A percentile compares a stretch with the other conserved stretches of the same genome.
These are phyloP conservation scores for Pseudochirops corinnae DNA, from an alignment of 2,797 vertebrate species.

Conservation along the genomic window DNA sequence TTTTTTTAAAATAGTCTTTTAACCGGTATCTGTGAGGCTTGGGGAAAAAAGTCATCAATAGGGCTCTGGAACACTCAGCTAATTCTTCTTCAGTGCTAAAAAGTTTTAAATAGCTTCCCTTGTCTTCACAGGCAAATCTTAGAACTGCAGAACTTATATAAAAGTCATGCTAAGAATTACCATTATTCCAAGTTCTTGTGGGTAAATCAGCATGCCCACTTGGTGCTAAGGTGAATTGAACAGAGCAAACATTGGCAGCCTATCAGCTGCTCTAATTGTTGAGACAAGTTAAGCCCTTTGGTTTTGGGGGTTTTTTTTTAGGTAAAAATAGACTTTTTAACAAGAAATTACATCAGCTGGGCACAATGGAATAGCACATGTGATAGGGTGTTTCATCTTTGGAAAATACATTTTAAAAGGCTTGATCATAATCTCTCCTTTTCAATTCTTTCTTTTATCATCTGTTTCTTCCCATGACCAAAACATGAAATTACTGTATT, in stretches of 20 bases:
- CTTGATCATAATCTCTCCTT: not conserved
- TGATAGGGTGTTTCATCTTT: not conserved
- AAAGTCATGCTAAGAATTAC: not conserved
- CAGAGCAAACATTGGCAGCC: constrained; percentile 9
- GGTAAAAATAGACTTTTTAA: constrained; percentile 59
- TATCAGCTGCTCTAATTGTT: not conserved
- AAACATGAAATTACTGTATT: constrained; percentile 26
- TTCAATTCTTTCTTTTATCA: constrained; percentile 4
- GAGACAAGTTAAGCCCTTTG: not conserved
- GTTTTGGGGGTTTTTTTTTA: not conserved
- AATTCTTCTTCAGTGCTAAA: not conserved
- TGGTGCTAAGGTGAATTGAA: constrained; percentile 32
- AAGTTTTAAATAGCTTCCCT: not conserved
- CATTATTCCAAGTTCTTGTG: not conserved
- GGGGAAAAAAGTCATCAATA: not conserved
- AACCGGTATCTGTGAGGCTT: not conserved
- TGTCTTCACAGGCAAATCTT: not conserved
- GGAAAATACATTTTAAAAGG: not conserved
- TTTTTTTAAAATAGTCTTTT: constrained; percentile 15
- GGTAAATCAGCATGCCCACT: constrained; percentile 20
- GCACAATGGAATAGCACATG: not conserved
- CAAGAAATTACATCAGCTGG: not conserved
- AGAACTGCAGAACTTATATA: not conserved
- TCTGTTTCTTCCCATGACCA: constrained; percentile 24
- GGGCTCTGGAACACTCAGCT: not conserved